Base-by-base conservation (phyloP, 2,888 invertebrate genomes). In the Mallateleia sp. region DNA sequence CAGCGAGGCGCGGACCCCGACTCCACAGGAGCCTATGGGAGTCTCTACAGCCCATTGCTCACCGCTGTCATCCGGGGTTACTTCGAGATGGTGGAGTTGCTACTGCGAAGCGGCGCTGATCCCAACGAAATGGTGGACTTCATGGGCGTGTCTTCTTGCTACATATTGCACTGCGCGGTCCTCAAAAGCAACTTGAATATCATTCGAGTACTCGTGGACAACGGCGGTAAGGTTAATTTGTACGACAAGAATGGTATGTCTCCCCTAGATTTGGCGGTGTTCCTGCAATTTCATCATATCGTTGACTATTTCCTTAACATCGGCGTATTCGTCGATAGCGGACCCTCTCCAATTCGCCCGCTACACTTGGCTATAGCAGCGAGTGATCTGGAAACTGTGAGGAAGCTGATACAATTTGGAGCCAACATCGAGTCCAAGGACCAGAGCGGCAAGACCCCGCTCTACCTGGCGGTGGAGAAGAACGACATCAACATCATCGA, bases 161-260 rank as follows among this genome's bases (percentile, higher is more conserved):
- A 77, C 32, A 14, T 84, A 8, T 18, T 84, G n/a, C 84, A 84
- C 34, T 78, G 66, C n/a, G 84, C 78, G 0, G 84, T 84, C 1
- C 3, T 58, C 14, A 67, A 72, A 3, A 25, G 32, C 9, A 72
- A 72, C 45, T 18, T 84, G 7, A 22, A 50, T 2, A 54, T 78
- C 15, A 38, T 72, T 0, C 22, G 18, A 7, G 14, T 52, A 11
- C 72, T 84, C 2, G 72, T 84, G 0, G 72, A 78, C 2, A 84
- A 72, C 22, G 77, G 78, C 8, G 71, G 78, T 18, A 84, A 78
- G 14, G 22, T 78, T 0, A 78, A 78, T 18, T n/a, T 72, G 0
- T 52, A 72, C 58, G 84, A 84, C 52, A 84, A 60, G 14, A 72
- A 72, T 28, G 67, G 66, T 2, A 47, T 38, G 18, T 72, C 84